Base-by-base conservation (phyloP, 2,888 invertebrate species). In the Hypomecis punctinalis region DNA sequence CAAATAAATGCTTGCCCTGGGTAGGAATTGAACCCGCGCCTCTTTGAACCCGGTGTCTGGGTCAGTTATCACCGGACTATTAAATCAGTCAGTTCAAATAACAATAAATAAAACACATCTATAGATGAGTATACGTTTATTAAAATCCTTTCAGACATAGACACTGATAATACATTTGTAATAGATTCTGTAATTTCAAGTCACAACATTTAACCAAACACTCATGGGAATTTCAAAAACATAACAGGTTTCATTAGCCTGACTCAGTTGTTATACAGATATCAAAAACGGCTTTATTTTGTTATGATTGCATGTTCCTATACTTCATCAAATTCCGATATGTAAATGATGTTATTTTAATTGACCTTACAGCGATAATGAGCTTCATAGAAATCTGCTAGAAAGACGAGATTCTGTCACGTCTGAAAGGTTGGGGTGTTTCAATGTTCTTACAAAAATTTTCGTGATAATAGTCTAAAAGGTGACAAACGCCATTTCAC, bases 121-220 rank as follows among this genome's bases (percentile, higher is more conserved):
- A 67, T 66, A 70, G 70, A 79, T 80, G 76, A 77, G 82, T 83
- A 85, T 84, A 88, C 78, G 81, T 88, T 86, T 88, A 88, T 83
- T 88, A 85, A 88, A 87, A 83, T 83, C 79, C 77, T 76, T 75
- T 77, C 71, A 76, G 69, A 73, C 69, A 76, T 76, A 73, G 72
- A 79, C 74, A 77, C 76, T 48, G 61, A 76, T 76, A 60, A 75
- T 76, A 62, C 76, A 74, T 77, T 76, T 77, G 49, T 23, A 45
- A 56, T 36, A 64, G n/a, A 51, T 61, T 65, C 66, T 72, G 72
- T 70, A 69, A 73, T 71, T 69, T 71, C 71, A 63, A 72, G 67
- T 70, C 70, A 72, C 72, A 71, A 71, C 63, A 67, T 67, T 67
- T 57, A 62, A 54, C 68, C 70, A 60, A 69, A 13, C 47, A 51